A percentile compares a stretch with the other conserved stretches of the same genome.
Conservation (phyloP, 2,797 vertebrate genomes). For the Steatocranus sp. region DNA sequence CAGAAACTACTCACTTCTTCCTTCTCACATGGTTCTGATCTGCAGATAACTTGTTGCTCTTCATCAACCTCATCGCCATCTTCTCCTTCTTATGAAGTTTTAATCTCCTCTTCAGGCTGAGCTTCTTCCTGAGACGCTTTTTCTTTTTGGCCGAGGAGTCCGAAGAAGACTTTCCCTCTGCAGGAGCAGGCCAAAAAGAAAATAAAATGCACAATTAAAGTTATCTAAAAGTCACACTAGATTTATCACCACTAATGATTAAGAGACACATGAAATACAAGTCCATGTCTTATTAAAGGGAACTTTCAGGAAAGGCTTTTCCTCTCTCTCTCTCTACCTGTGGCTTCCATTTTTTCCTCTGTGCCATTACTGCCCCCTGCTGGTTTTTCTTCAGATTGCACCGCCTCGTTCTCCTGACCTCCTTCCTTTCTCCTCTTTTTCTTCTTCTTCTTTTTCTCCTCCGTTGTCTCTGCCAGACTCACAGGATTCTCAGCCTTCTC, state of each 20-base stretch:
- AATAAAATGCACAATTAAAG: not conserved
- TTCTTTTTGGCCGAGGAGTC: slow-evolving; percentile 23
- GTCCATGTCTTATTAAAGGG: fast-evolving
- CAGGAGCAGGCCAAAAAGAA: not conserved
- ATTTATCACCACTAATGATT: not conserved
- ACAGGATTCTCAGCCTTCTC: not conserved
- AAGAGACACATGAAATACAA: not conserved
- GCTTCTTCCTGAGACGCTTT: slow-evolving; percentile 7
- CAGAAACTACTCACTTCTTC: slow-evolving; percentile 20
- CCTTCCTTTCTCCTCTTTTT: not conserved
- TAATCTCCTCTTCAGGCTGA: slow-evolving; percentile 16
- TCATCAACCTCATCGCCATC: not conserved
- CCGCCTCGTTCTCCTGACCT: not conserved
- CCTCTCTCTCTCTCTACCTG: slow-evolving; percentile 6
- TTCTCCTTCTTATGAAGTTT: not conserved
- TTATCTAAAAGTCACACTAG: not conserved
- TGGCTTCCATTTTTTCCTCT: not conserved
- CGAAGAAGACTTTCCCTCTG: not conserved
- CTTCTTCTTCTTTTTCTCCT: slow-evolving; percentile 4
- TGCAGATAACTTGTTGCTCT: not conserved
- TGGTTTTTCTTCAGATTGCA: slow-evolving; percentile 25
- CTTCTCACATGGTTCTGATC: not conserved
- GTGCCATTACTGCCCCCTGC: slow-evolving; percentile 20
- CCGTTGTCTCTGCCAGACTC: not conserved
- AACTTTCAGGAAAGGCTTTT: not conserved